These are phyloP conservation scores for Sardinella longiceps DNA, from an alignment of 2,797 vertebrate genomes.

Conservation along the genomic window DNA sequence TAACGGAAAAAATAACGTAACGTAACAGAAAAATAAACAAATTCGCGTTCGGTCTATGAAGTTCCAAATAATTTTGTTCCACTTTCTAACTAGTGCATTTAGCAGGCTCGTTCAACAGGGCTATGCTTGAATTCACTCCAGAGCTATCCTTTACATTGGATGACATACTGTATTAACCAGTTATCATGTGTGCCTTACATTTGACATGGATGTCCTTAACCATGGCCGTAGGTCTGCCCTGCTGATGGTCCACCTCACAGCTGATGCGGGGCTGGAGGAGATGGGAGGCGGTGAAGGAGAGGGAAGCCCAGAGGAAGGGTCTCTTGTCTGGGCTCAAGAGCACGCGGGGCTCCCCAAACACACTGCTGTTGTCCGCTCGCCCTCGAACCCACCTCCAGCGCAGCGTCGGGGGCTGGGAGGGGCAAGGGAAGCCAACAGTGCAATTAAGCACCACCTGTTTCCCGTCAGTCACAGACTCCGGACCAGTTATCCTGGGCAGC, in stretches of 20 bases:
- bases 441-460: constrained; percentile 76
- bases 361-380: constrained; percentile 46
- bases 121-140: too few relatives aligned
- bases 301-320: constrained; percentile 57
- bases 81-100: too few relatives aligned
- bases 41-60: too few relatives aligned
- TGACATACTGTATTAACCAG: neutral
- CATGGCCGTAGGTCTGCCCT: constrained; percentile 40
- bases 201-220: constrained; percentile 69
- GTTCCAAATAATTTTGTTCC: too few relatives aligned
- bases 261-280: constrained; percentile 67
- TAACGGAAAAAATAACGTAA: too few relatives aligned
- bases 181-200: constrained; percentile 64
- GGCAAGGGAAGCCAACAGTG: constrained; percentile 70
- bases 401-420: constrained; percentile 66
- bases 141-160: too few relatives aligned
- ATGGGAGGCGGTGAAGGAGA: constrained; percentile 70
- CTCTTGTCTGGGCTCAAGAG: constrained; percentile 48
- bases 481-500: constrained; percentile 68
- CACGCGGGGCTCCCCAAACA: constrained; percentile 33
- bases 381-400: constrained; percentile 72
- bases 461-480: constrained; percentile 66
- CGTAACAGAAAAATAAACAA: too few relatives aligned
- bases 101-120: too few relatives aligned
- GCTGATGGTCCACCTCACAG: constrained; percentile 69